Evolutionary conservation across 2,797 vertebrate species (phyloP), one percentile per base, ranked within the genome.

Genomic region (Columba guinea): DNA sequence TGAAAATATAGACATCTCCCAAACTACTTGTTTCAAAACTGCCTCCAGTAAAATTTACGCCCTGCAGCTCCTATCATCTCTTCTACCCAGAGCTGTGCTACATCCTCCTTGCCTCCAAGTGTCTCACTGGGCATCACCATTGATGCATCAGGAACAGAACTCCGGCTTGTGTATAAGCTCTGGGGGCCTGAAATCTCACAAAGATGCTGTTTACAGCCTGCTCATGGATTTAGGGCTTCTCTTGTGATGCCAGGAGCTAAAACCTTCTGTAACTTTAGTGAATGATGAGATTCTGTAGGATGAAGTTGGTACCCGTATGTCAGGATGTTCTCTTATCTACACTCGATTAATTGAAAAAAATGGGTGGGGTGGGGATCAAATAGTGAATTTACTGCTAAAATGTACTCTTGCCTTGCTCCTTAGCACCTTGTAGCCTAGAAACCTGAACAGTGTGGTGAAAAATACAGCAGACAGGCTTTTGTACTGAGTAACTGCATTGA

Each of bases 11-110:
- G 94, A 89, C 34, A 46, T 96, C 70, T 97, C 92, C 90, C 93
- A 90, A n/a, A 96, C 86, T 92, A 76, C 94, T 93, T 89, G 86
- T 95, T 97, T 84, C 70, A 97, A 94, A 95, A 64, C 74, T 94
- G 89, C 94, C 94, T 97, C 88, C 88, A 89, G 92, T 94, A 90
- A 95, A 94, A 97, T 95, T 82, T 89, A 39, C 59, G 90, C 70
- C 81, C 86, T 60, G 81, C 86, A 94, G 92, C 86, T 95, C 67
- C 89, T 52, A 69, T 92, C 85, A n/a, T 56, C 37, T 76, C 62
- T 84, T 83, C 90, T 84, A 1, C 84, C 39, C 76, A 63, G 90
- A 92, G 86, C 56, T 77, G 86, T 4, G 1, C 87, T 35, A 20
- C 0, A 2, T 82, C 46, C 78, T 90, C 44, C 71, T 77, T 49